phyloP scores from a whole-genome alignment of 2,888 invertebrate genomes.

The Coelopa pilipes region DNA sequence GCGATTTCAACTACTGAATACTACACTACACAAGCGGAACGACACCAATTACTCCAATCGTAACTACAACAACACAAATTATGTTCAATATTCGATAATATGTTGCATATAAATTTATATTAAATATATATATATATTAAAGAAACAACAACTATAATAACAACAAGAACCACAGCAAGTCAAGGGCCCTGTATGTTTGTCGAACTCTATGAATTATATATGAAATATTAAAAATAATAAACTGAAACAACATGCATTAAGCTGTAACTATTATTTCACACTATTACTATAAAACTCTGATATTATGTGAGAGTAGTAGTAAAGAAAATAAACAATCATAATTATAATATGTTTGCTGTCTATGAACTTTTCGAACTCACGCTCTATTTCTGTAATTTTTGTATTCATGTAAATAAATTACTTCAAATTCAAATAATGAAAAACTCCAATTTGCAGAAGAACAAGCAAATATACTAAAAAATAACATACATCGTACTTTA shows the following conservation, averaged over 20 bases:
- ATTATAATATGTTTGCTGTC: slow-evolving; percentile 20
- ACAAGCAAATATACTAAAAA: slow-evolving; percentile 16
- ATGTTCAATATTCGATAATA: slow-evolving; percentile 20
- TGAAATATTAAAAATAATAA: slow-evolving; percentile 25
- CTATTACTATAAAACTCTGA: slow-evolving; percentile 15
- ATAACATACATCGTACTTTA: slow-evolving; percentile 9
- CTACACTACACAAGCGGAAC: slow-evolving; percentile 12
- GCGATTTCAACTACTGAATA: neutral
- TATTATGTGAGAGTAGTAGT: neutral
- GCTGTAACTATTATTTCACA: slow-evolving; percentile 3
- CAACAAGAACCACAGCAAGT: no score
- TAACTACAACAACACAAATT: slow-evolving; percentile 12
- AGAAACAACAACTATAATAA: neutral
- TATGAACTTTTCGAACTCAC: neutral
- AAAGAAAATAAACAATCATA: slow-evolving; percentile 1
- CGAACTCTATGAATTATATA: slow-evolving; percentile 25
- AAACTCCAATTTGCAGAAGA: slow-evolving; percentile 20
- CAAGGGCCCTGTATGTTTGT: slow-evolving; percentile 23
- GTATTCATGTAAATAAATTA: slow-evolving; percentile 37
- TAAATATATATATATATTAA: slow-evolving; percentile 32
- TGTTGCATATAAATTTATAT: slow-evolving; percentile 27
- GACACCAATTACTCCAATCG: neutral
- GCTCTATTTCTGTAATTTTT: slow-evolving; percentile 13
- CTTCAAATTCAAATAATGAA: slow-evolving; percentile 16
- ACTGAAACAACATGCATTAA: slow-evolving; percentile 12